Base-by-base conservation (phyloP, 2,888 invertebrate genomes). In the Phyllotreta cruciferae region DNA sequence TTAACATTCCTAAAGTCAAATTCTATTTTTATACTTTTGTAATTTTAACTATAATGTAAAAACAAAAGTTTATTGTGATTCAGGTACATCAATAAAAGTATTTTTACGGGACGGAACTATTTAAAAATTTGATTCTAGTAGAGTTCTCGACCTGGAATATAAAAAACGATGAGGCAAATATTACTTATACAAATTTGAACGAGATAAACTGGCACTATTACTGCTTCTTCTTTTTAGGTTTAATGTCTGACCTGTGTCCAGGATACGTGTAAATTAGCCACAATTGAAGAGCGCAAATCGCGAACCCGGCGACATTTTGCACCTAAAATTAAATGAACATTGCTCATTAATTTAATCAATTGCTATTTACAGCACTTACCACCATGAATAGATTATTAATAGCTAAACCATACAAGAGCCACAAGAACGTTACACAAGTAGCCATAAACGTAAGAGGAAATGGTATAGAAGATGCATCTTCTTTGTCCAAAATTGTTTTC, bases 401-500 rank as follows among this genome's bases (percentile, higher is more conserved):
- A 45, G 92, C 87, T 70, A 90, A 83, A 9, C 94, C 94, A 79
- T 95, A 95, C 0, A 91, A 75, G 56, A 91, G 82, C 95, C 94
- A 95, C 77, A 89, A 85, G 67, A 86, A 84, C 24, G 90, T 86
- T 9, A 96, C 93, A 5, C 93, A 75, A 36, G 93, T 86, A 68
- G 92, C 94, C 70, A 92, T 90, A 38, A 93, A 81, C 74, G 95
- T 94, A 63, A 97, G 84, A 6, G 94, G 93, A 78, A 96, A 93
- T 4, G 96, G 96, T 80, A 98, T 84, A 39, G 89, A 88, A 66
- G 91, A 93, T 0, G 96, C 93, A 79, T 91, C 93, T 82, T 92
- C 88, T 10, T 90, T 90, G 75, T 83, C 84, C 37, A 97, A 87
- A 58, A 97, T 90, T 62, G 90, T 85, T 71, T 85, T 85, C 94